Conservation (phyloP, 2,113 vertebrate genomes). For the Lepus europaeus region DNA sequence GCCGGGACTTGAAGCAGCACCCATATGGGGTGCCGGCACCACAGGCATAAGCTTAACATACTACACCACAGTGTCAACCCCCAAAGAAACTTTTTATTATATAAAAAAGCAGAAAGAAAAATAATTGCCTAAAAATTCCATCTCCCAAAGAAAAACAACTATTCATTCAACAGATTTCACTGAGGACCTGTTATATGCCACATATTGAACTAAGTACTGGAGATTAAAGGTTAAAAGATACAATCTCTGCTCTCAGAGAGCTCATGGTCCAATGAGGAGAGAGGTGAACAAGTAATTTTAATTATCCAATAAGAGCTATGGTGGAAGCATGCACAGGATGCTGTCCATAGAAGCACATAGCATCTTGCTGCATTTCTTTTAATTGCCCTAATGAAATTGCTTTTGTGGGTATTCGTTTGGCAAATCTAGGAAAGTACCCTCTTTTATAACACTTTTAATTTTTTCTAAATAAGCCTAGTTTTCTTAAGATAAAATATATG, state of each 20-base stretch:
- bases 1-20: no score
- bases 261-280: neutral
- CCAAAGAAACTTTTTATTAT: neutral
- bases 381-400: neutral
- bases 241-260: conserved; percentile 15
- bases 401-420: conserved; percentile 8
- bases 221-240: conserved; percentile 42
- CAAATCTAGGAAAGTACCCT: conserved; percentile 7
- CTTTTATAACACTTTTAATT: conserved; percentile 51
- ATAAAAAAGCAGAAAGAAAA: conserved; percentile 43
- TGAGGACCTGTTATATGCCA: neutral
- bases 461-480: conserved; percentile 60
- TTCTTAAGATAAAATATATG: conserved; percentile 26
- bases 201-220: neutral
- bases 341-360: neutral
- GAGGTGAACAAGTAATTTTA: neutral
- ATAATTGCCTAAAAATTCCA: conserved; percentile 31
- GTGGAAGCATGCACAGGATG: neutral
- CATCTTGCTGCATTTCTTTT: neutral
- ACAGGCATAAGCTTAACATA: no score
- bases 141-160: conserved; percentile 56
- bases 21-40: no score
- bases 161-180: conserved; percentile 50
- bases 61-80: no score
- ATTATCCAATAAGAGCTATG: neutral